A percentile compares a stretch with the other conserved stretches of the same genome.
phyloP scores from a whole-genome alignment of 2,797 vertebrate species.

The Artibeus jamaicensis region DNA sequence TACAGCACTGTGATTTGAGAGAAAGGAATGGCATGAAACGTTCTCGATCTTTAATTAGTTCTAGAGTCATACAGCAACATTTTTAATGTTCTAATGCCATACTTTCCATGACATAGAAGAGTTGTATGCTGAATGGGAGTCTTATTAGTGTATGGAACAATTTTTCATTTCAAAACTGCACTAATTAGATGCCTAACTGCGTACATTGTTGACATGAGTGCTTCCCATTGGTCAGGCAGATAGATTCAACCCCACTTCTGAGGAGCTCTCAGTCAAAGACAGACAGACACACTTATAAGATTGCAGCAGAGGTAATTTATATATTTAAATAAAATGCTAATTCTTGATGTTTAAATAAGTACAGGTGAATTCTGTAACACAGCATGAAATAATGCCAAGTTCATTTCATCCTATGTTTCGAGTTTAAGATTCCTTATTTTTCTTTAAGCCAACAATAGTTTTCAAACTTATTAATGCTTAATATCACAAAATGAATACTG shows the following conservation, averaged over 20 bases:
- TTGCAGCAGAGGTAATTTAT: neutral
- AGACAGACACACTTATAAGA: neutral
- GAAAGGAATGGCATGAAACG: neutral
- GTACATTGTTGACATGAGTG: neutral
- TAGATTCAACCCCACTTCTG: neutral
- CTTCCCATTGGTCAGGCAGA: neutral
- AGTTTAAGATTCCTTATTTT: neutral
- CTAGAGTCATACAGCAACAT: neutral
- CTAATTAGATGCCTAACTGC: neutral
- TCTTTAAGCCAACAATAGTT: neutral
- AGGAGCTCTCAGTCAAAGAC: neutral
- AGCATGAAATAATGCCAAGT: neutral
- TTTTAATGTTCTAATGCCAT: neutral
- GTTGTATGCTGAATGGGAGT: neutral
- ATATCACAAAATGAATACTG: neutral
- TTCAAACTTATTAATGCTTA: slow-evolving; percentile 13
- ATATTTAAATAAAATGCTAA: neutral
- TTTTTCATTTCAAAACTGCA: neutral
- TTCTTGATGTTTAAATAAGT: neutral
- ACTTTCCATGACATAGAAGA: neutral
- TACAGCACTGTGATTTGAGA: neutral
- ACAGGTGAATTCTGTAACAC: neutral
- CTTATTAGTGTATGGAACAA: neutral
- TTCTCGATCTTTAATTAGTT: neutral
- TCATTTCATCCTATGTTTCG: neutral